Conservation (phyloP, 1,140 invertebrate species). For the Hermatobates lingyangjiaoensis region DNA sequence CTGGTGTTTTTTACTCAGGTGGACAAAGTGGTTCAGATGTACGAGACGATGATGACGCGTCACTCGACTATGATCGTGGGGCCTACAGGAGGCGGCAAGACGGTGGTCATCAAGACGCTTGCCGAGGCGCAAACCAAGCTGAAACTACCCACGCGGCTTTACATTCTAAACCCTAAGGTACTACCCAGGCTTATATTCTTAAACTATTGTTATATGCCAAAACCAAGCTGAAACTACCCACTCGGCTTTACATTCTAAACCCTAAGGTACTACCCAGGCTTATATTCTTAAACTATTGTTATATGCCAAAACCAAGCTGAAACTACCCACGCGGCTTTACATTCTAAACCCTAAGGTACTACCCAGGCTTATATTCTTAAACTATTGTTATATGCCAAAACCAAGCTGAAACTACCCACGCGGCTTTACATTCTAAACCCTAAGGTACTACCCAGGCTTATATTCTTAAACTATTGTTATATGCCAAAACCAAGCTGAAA, state of each 20-base stretch:
- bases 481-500: too few species aligned
- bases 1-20: conserved; percentile 33
- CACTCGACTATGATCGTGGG: conserved; percentile 83
- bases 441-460: too few species aligned
- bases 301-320: conserved; percentile 51
- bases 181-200: too few species aligned
- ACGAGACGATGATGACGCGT: conserved; percentile 83
- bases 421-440: conserved; percentile 63
- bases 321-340: conserved; percentile 52
- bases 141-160: conserved; percentile 54
- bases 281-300: too few species aligned
- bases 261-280: too few species aligned
- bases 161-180: conserved; percentile 64
- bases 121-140: conserved; percentile 52
- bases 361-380: too few species aligned
- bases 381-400: too few species aligned
- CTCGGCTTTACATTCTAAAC: conserved; percentile 60
- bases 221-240: conserved; percentile 46
- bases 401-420: conserved; percentile 47
- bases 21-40: conserved; percentile 74
- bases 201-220: too few species aligned
- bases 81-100: conserved; percentile 78
- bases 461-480: too few species aligned
- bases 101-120: conserved; percentile 62
- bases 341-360: conserved; percentile 69